phyloP scores from a whole-genome alignment of 2,888 invertebrate genomes.

The Tolmerus cingulatus region DNA sequence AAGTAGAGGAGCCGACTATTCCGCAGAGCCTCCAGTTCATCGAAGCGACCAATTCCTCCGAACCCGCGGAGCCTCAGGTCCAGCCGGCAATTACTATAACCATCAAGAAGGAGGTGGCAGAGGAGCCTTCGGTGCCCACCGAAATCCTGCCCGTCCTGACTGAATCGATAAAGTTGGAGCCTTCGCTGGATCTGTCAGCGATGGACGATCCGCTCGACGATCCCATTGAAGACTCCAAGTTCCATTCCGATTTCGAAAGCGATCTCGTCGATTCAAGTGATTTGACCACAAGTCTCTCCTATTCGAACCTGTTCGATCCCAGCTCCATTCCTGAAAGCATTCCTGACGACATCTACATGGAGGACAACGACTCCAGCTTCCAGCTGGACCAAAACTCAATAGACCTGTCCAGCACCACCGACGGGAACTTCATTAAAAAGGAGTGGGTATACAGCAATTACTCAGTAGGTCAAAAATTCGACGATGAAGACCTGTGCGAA shows the following conservation, averaged over 20 bases:
- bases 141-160: background rate
- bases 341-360: constrained; percentile 61
- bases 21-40: background rate
- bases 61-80: background rate
- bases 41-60: constrained; percentile 36
- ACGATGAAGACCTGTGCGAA: constrained; percentile 62
- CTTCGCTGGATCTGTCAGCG: background rate
- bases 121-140: background rate
- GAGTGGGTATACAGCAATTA: constrained; percentile 62
- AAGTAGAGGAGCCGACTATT: background rate
- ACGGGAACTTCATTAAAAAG: constrained; percentile 62
- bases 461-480: constrained; percentile 61
- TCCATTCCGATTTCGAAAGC: constrained; percentile 61
- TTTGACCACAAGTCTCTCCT: constrained; percentile 58
- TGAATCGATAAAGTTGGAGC: background rate
- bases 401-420: constrained; percentile 59
- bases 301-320: constrained; percentile 61
- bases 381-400: constrained; percentile 61
- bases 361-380: constrained; percentile 58
- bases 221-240: constrained; percentile 51
- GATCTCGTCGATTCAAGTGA: constrained; percentile 61
- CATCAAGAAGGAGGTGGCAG: constrained; percentile 33
- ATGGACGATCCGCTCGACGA: background rate
- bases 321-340: constrained; percentile 62
- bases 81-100: constrained; percentile 47